Conservation (phyloP, 2,888 invertebrate species). For the Stramonita haemastoma region DNA sequence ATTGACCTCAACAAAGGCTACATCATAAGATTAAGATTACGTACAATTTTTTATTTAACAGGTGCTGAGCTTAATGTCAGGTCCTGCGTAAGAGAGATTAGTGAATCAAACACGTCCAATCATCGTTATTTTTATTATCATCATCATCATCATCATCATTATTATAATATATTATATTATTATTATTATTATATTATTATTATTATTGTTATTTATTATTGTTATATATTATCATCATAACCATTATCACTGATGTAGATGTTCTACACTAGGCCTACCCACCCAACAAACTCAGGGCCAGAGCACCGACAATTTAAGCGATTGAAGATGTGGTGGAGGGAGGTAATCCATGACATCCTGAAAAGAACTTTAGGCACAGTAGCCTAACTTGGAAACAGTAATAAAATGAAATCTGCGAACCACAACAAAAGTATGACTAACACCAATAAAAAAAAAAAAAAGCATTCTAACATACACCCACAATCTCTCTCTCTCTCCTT, state of each 20-base stretch:
- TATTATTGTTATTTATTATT: not conserved
- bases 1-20: no score
- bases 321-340: not conserved
- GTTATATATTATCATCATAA: not conserved
- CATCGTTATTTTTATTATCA: not conserved
- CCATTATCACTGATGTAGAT: not conserved
- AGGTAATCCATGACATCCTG: no score
- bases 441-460: no score
- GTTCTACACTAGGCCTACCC: not conserved
- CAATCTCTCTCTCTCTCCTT: no score
- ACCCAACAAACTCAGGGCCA: no score
- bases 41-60: no score
- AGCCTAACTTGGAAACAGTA: not conserved
- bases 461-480: no score
- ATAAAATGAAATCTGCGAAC: not conserved
- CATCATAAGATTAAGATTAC: no score
- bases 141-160: not conserved
- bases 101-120: not conserved
- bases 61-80: no score
- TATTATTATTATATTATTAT: not conserved
- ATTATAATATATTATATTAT: not conserved
- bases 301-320: no score
- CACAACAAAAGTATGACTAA: not conserved
- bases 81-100: no score
- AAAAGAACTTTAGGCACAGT: no score